Evolutionary conservation across 2,113 vertebrate genomes (phyloP).

Genomic region (Melanerpes formicivorus): DNA sequence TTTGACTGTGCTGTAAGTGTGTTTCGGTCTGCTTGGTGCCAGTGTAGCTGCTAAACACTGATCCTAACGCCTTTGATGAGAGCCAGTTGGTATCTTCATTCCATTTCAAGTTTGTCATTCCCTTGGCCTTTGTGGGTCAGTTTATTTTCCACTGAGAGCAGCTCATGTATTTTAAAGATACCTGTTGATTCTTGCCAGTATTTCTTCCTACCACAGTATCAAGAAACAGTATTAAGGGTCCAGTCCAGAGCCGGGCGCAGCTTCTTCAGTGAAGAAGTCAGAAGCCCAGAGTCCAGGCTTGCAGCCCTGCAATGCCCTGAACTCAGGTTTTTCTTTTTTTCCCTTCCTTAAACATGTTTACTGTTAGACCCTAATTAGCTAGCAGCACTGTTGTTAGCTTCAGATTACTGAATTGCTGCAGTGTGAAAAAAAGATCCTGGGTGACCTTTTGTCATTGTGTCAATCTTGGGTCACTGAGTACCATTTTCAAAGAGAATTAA

Average conservation of each 20-base stretch:
- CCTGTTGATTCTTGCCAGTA: constrained; percentile 9
- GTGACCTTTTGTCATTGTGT: not conserved
- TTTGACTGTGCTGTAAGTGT: constrained; percentile 46
- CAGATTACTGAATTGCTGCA: constrained; percentile 3
- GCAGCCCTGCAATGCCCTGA: not conserved
- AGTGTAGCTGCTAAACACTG: constrained; percentile 45
- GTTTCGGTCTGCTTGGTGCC: constrained; percentile 58
- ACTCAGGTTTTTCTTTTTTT: not conserved
- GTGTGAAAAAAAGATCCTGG: not conserved
- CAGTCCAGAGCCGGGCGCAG: not conserved
- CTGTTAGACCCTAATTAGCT: constrained; percentile 13
- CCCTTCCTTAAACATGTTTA: not conserved
- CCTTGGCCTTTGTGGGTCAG: not conserved
- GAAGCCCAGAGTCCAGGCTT: not conserved
- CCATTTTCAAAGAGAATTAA: not conserved
- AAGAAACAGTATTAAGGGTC: constrained; percentile 54
- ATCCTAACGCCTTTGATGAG: constrained; percentile 33
- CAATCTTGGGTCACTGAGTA: not conserved
- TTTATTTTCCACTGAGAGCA: constrained; percentile 29
- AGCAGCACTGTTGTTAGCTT: constrained; percentile 34
- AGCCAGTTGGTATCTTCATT: constrained; percentile 68
- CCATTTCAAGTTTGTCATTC: constrained; percentile 51
- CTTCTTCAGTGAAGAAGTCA: constrained; percentile 54
- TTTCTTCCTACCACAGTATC: constrained; percentile 37
- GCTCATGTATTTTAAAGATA: not conserved